A percentile compares a stretch with the other conserved stretches of the same genome.
Conservation (phyloP, 1,140 invertebrate species). For the Drosophila nannoptera region DNA sequence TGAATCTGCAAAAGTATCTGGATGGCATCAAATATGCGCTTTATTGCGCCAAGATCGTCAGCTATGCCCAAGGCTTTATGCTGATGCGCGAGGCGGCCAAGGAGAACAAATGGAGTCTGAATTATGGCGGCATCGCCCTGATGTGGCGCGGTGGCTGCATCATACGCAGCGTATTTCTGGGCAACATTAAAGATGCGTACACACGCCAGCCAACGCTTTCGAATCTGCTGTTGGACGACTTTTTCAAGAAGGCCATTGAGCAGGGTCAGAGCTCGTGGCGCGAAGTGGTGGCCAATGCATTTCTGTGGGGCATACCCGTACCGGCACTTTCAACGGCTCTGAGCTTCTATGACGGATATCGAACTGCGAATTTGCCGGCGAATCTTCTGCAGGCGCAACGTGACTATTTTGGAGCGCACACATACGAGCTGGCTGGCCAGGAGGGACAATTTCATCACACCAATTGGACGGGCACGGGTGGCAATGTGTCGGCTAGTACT, state of each 20-base stretch:
- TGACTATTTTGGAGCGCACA: conserved; percentile 99
- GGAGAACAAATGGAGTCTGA: conserved; percentile 95
- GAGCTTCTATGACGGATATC: conserved; percentile 98
- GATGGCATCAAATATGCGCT: conserved; percentile 89
- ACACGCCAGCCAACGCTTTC: conserved; percentile 93
- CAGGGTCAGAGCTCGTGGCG: conserved; percentile 88
- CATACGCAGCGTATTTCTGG: conserved; percentile 92
- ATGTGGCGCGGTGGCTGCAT: conserved; percentile 99
- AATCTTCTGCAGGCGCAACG: conserved; percentile 97
- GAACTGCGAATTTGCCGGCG: conserved; percentile 89
- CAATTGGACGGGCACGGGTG: conserved; percentile 99
- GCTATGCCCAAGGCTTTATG: conserved; percentile 99
- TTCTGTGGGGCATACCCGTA: conserved; percentile 91
- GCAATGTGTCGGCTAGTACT: conserved; percentile 96
- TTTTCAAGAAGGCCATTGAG: conserved; percentile 93
- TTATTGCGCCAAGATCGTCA: conserved; percentile 99
- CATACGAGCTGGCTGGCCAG: conserved; percentile 92
- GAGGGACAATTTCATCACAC: conserved; percentile 97
- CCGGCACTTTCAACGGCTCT: conserved; percentile 95
- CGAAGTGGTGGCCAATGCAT: conserved; percentile 83
- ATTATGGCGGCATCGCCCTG: conserved; percentile 98
- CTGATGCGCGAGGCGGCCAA: conserved; percentile 95
- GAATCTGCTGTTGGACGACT: conserved; percentile 96
- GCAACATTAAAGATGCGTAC: conserved; percentile 98
- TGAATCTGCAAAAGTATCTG: conserved; percentile 90